Evolutionary conservation across 2,888 invertebrate genomes (phyloP).

Genomic region (Meandrusa payeni): DNA sequence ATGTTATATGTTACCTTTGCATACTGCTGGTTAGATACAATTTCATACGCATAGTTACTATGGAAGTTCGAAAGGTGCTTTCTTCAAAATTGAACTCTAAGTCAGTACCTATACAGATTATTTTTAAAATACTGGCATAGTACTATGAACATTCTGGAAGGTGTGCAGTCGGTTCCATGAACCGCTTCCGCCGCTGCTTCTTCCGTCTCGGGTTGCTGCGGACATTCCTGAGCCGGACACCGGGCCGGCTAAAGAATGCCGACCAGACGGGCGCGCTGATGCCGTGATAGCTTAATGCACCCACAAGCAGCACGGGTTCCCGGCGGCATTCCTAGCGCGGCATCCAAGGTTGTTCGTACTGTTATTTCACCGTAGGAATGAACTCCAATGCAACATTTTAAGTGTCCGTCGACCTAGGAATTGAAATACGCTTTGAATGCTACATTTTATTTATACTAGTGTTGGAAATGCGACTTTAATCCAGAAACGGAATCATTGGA

Average conservation of each 20-base stretch:
- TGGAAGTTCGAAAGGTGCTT: slow-evolving; percentile 33
- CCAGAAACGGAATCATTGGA: too few relatives aligned
- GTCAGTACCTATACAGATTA: slow-evolving; percentile 29
- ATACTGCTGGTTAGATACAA: slow-evolving; percentile 33
- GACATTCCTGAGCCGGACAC: slow-evolving; percentile 69
- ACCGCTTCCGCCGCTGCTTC: slow-evolving; percentile 77
- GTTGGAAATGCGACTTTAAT: too few relatives aligned
- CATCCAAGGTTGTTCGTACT: slow-evolving; percentile 47
- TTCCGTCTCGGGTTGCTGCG: slow-evolving; percentile 78
- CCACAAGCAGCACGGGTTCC: slow-evolving; percentile 39
- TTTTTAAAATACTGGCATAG: slow-evolving; percentile 25
- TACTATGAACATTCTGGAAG: slow-evolving; percentile 39
- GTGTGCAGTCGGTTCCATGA: slow-evolving; percentile 54
- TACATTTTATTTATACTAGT: too few relatives aligned
- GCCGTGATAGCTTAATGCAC: slow-evolving; percentile 69
- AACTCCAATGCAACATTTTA: slow-evolving; percentile 15
- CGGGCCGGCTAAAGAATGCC: slow-evolving; percentile 67
- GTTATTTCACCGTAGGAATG: slow-evolving; percentile 17
- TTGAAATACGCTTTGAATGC: not conserved
- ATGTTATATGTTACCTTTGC: slow-evolving; percentile 34
- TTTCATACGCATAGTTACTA: slow-evolving; percentile 39
- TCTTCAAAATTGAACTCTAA: slow-evolving; percentile 31
- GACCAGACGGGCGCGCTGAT: slow-evolving; percentile 61
- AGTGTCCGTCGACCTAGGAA: slow-evolving; percentile 4
- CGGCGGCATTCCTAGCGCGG: slow-evolving; percentile 52